These are phyloP conservation scores for Gobio gobio DNA, from an alignment of 2,113 vertebrate species.

Conservation along the genomic window DNA sequence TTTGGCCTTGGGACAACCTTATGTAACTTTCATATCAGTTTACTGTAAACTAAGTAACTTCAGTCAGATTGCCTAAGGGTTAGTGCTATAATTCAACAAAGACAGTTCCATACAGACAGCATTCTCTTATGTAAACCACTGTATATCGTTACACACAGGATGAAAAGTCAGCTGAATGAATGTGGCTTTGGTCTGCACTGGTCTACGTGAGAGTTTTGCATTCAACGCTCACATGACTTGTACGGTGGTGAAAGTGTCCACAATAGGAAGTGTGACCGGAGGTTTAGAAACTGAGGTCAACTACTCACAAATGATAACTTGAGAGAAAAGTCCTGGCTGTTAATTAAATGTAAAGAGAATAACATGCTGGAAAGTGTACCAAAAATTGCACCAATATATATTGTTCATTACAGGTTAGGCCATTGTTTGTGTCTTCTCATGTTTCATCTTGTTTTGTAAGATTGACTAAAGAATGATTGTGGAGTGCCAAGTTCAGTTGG, in stretches of 20 bases:
- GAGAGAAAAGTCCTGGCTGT: not conserved
- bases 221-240: conserved; percentile 3
- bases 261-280: conserved; percentile 1
- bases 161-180: not conserved
- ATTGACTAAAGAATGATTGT: not conserved
- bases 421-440: not conserved
- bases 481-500: not conserved
- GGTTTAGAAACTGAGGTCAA: not conserved
- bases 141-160: not conserved
- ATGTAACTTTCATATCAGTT: conserved; percentile 31
- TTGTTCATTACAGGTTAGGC: not conserved
- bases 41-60: conserved; percentile 2
- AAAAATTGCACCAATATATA: not conserved
- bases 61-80: conserved; percentile 1
- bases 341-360: not conserved
- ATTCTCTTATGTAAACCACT: conserved; percentile 4
- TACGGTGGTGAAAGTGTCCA: not conserved
- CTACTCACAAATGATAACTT: not conserved
- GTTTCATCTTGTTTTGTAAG: conserved; percentile 12
- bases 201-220: not conserved
- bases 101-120: not conserved
- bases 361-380: not conserved
- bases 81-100: not conserved
- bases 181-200: not conserved
- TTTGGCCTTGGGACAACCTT: not conserved